These are phyloP conservation scores for Platycheirus rosarum DNA, from an alignment of 2,888 invertebrate species.

Conservation along the genomic window DNA sequence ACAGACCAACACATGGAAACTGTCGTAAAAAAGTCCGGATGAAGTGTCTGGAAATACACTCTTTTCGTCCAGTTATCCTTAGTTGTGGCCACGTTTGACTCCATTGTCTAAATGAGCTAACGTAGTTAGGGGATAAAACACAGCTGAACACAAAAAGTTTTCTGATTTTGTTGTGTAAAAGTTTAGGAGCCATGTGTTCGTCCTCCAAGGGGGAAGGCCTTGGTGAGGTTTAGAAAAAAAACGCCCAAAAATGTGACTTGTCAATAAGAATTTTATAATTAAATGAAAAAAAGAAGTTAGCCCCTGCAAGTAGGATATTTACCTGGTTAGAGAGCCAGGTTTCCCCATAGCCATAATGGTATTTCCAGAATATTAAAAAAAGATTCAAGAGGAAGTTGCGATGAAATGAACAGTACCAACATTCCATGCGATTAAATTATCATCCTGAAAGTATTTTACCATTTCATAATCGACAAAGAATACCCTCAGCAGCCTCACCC, in stretches of 20 bases:
- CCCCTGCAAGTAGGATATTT: conserved; percentile 1
- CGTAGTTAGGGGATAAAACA: conserved; percentile 44
- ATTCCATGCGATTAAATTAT: conserved; percentile 56
- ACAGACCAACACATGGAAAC: conserved; percentile 19
- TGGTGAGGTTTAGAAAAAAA: neutral
- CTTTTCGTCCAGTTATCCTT: neutral
- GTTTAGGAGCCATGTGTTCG: neutral
- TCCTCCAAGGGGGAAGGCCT: neutral
- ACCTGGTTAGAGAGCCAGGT: conserved; percentile 10
- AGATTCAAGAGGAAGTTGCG: conserved; percentile 21
- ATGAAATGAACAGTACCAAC: conserved; percentile 52
- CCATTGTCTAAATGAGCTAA: conserved; percentile 66
- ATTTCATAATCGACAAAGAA: conserved; percentile 29
- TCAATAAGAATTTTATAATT: conserved; percentile 6
- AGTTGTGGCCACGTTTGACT: conserved; percentile 20
- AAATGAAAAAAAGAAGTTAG: neutral
- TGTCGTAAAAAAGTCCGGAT: conserved; percentile 2
- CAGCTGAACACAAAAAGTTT: conserved; percentile 26
- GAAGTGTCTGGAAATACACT: conserved; percentile 39
- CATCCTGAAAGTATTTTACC: conserved; percentile 55
- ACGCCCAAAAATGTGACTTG: neutral
- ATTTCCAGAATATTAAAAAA: conserved; percentile 43
- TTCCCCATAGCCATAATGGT: conserved; percentile 41
- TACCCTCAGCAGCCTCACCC: no score
- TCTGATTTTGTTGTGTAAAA: neutral